Evolutionary conservation across 92 coral and sea anemone species (phyloP).

Genomic region (Nematostella vectensis): DNA sequence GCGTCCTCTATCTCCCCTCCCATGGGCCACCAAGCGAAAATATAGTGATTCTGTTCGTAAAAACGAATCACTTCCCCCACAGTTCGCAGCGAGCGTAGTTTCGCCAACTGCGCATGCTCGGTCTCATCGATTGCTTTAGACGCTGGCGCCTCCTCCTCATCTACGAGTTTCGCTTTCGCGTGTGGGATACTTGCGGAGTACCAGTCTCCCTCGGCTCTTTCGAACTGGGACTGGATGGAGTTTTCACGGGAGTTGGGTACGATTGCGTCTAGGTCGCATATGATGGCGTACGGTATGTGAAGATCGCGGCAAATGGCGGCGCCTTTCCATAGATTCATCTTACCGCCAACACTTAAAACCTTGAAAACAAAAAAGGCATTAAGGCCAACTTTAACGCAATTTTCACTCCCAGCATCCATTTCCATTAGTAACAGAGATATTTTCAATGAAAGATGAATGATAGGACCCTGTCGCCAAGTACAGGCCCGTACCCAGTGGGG

Average conservation of each 20-base stretch:
- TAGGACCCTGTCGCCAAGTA: no score
- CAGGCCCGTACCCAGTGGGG: no score
- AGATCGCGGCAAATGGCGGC: slow-evolving; percentile 82
- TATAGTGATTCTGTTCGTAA: slow-evolving; percentile 57
- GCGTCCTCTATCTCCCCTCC: slow-evolving; percentile 94
- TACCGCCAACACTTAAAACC: slow-evolving; percentile 66
- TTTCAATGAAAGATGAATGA: no score
- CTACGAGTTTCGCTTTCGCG: slow-evolving; percentile 65
- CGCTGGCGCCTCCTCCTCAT: slow-evolving; percentile 80
- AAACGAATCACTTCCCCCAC: slow-evolving; percentile 74
- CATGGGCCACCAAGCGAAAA: slow-evolving; percentile 74
- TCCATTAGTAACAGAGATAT: no score
- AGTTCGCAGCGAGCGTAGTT: slow-evolving; percentile 46
- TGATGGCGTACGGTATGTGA: slow-evolving; percentile 66
- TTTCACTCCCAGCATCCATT: no score
- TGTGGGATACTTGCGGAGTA: slow-evolving; percentile 31
- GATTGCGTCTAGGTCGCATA: slow-evolving; percentile 84
- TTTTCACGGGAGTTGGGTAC: slow-evolving; percentile 83
- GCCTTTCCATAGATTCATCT: slow-evolving; percentile 78
- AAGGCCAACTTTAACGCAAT: no score
- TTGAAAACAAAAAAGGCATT: no score
- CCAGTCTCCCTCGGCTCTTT: slow-evolving; percentile 74
- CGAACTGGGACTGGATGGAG: slow-evolving; percentile 71
- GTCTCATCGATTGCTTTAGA: slow-evolving; percentile 63
- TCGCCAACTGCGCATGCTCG: slow-evolving; percentile 47